These are phyloP conservation scores for Rhagium mordax DNA, from an alignment of 2,888 invertebrate species.

Conservation along the genomic window DNA sequence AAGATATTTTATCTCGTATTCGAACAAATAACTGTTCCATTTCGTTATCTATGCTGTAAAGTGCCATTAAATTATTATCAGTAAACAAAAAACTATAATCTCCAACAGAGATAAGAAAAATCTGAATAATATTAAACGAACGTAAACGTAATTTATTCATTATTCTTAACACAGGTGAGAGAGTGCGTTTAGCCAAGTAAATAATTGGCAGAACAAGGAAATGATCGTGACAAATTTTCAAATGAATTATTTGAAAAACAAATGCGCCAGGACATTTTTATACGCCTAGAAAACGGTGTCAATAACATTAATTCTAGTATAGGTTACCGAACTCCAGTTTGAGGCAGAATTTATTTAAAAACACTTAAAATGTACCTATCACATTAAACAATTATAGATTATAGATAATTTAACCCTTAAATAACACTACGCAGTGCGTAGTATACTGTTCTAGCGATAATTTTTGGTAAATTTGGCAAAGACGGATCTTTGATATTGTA, in stretches of 20 bases:
- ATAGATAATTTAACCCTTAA: too few species aligned
- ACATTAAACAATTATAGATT: too few species aligned
- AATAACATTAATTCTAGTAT: background rate
- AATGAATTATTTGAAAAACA: background rate
- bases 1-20: background rate
- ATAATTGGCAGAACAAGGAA: background rate
- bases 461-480: too few species aligned
- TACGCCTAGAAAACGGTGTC: background rate
- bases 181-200: background rate
- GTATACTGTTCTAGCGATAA: too few species aligned
- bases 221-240: background rate
- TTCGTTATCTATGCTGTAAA: constrained; percentile 7
- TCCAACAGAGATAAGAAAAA: background rate
- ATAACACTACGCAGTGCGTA: too few species aligned
- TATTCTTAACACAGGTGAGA: background rate
- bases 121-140: background rate
- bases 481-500: too few species aligned
- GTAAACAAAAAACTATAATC: constrained; percentile 14
- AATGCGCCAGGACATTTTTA: background rate
- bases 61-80: constrained; percentile 8
- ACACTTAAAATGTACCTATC: too few species aligned
- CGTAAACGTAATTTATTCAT: background rate
- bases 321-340: background rate
- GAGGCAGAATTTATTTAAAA: too few species aligned
- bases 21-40: background rate